Evolutionary conservation across 2,888 invertebrate species (phyloP), one percentile per base, ranked within the genome.

Genomic region (Helleia helle): DNA sequence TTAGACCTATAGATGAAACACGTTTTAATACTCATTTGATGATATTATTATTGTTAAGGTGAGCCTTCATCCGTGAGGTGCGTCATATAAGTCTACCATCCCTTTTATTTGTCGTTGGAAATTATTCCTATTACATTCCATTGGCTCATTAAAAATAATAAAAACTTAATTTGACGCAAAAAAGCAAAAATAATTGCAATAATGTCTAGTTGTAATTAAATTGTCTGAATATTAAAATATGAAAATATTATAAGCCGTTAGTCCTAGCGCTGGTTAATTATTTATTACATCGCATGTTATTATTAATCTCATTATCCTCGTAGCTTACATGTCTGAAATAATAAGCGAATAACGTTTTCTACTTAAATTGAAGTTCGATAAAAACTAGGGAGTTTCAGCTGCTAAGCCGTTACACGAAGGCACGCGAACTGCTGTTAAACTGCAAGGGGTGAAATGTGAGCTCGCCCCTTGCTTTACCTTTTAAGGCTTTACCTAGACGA

Each of bases 371-470:
- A 68, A 66, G 56, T 60, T 71, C 11, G 34, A 62, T 43, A 44
- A 49, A 41, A 42, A 66, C 64, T 68, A 60, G 56, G 44, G 44
- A 55, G 62, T 61, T 69, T 80, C 81, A 81, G 81, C 79, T 81
- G 83, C 73, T 55, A 48, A 54, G 56, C 73, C 77, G 77, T 79
- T 80, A 77, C 54, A 49, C 53, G 48, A 51, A 48, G 60, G 68
- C 80, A 75, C 77, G 77, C 77, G 71, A 75, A 51, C 53, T 34
- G 12, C 26, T 12, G 30, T 39, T 34, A 34, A 15, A 17, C 22
- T 12, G 22, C 14, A 8, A 18, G 34, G 34, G 22, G 18, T 17
- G 22, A 34, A 22, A 34, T 22, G 22, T 18, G 12, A 22, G 8
- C 34, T 34, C 34, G 4, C 18, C 34, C 34, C 22, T 22, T 12